Evolutionary conservation across 2,888 invertebrate species (phyloP).

Genomic region (Oligia fasciuncula): DNA sequence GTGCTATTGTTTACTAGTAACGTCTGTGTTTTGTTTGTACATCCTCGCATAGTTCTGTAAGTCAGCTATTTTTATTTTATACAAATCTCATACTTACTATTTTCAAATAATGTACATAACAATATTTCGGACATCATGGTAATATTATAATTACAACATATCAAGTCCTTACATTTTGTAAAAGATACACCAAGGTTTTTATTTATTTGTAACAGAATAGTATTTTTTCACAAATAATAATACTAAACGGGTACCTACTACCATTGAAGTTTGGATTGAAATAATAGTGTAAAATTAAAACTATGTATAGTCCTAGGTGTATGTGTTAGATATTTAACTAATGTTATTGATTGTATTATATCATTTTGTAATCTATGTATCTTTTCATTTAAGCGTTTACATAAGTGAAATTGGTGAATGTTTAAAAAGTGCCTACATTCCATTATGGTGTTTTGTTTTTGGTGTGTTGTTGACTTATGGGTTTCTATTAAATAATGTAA

Average conservation of each 20-base stretch:
- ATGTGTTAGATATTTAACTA: slow-evolving; percentile 54
- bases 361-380: slow-evolving; percentile 48
- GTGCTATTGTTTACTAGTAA: not conserved
- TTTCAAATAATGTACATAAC: slow-evolving; percentile 48
- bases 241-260: slow-evolving; percentile 48
- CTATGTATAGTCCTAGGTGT: slow-evolving; percentile 50
- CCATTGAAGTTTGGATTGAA: slow-evolving; percentile 44
- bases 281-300: slow-evolving; percentile 45
- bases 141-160: slow-evolving; percentile 63
- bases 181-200: slow-evolving; percentile 46
- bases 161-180: slow-evolving; percentile 58
- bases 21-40: slow-evolving; percentile 3
- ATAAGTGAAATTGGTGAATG: slow-evolving; percentile 54
- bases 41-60: slow-evolving; percentile 3
- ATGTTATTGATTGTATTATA: slow-evolving; percentile 43
- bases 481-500: slow-evolving; percentile 76
- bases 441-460: slow-evolving; percentile 77
- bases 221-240: slow-evolving; percentile 35
- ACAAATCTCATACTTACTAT: slow-evolving; percentile 12
- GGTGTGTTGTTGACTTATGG: slow-evolving; percentile 75
- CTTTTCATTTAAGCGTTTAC: slow-evolving; percentile 51
- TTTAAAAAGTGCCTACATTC: slow-evolving; percentile 88
- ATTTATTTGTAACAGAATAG: slow-evolving; percentile 49
- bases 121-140: slow-evolving; percentile 63
- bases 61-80: slow-evolving; percentile 2